A percentile compares a stretch with the other conserved stretches of the same genome.
Conservation (phyloP, 2,797 vertebrate species). For the Harpagifer antarcticus region DNA sequence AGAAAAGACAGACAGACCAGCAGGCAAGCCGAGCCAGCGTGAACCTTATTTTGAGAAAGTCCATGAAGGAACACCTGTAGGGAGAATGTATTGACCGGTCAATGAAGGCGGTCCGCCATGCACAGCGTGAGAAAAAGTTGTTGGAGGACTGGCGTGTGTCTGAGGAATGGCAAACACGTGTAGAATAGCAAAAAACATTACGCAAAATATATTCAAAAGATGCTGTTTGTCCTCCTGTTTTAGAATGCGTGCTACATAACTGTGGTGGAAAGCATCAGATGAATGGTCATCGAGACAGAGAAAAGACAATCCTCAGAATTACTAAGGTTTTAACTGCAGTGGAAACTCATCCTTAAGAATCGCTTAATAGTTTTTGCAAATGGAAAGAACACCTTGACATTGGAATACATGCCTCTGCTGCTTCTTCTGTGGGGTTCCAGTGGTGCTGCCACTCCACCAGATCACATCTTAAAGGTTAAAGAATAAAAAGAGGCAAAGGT, state of each 20-base stretch:
- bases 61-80: conserved; percentile 44
- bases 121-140: conserved; percentile 6
- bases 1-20: conserved; percentile 4
- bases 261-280: conserved; percentile 1
- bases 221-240: conserved; percentile 22
- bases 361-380: background rate
- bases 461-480: background rate
- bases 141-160: conserved; percentile 1
- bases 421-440: background rate
- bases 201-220: conserved; percentile 3
- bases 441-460: no score
- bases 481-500: background rate
- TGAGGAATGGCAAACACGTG: conserved; percentile 19
- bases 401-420: background rate
- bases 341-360: background rate
- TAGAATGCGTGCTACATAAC: background rate
- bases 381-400: background rate
- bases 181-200: background rate
- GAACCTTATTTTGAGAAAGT: conserved; percentile 35
- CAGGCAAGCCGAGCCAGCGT: conserved; percentile 3
- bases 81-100: conserved; percentile 44
- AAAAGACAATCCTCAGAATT: conserved; percentile 3
- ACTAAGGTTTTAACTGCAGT: background rate
- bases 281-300: conserved; percentile 11
- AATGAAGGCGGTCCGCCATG: conserved; percentile 28